Evolutionary conservation across 2,797 vertebrate genomes (phyloP).

Genomic region (Lutjanus argentimaculatus): DNA sequence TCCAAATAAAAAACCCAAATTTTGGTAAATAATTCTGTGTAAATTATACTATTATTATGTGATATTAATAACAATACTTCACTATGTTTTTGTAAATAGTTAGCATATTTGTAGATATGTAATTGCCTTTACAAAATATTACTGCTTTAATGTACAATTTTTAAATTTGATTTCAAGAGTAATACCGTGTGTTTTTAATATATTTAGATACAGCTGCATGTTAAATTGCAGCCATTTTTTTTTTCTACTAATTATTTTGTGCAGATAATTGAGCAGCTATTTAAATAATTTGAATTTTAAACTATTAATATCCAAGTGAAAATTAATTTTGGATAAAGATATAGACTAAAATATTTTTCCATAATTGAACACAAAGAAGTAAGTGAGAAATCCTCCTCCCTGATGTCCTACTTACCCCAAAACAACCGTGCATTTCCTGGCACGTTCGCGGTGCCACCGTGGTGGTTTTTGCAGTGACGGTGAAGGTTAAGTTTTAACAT

Average conservation of each 20-base stretch:
- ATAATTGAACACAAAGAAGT: neutral
- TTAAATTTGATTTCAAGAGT: neutral
- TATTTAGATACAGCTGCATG: neutral
- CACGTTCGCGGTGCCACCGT: neutral
- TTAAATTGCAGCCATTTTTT: neutral
- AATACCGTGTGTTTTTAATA: neutral
- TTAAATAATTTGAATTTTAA: neutral
- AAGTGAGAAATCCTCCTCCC: neutral
- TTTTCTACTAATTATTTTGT: neutral
- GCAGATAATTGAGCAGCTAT: neutral
- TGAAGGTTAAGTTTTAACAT: neutral
- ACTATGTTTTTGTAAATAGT: neutral
- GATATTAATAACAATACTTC: neutral
- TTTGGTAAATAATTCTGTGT: neutral
- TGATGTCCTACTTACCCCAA: constrained; percentile 2
- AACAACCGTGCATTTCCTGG: neutral
- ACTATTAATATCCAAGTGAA: neutral
- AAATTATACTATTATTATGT: neutral
- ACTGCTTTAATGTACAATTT: neutral
- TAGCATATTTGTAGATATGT: neutral
- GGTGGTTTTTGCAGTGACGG: neutral
- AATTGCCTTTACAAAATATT: neutral
- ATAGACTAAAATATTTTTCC: neutral
- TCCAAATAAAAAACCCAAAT: neutral
- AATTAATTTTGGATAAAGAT: neutral